Conservation (phyloP, 2,888 invertebrate genomes). For the Ophion costatus region DNA sequence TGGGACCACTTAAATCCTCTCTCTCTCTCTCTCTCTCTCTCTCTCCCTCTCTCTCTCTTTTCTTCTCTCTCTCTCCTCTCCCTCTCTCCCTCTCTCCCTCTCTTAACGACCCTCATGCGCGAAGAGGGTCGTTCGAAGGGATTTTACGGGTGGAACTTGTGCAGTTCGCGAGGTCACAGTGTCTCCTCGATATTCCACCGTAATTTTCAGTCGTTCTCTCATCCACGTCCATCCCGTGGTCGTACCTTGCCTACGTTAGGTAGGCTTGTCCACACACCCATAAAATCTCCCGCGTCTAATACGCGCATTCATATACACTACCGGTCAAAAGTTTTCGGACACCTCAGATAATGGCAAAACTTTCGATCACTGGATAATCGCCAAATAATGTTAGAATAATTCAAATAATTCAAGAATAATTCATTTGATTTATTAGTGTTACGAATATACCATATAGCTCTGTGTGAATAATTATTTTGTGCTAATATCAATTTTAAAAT, state of each 20-base stretch:
- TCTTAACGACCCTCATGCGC: constrained; percentile 55
- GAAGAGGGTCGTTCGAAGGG: constrained; percentile 43
- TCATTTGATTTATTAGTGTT: background rate
- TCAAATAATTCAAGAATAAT: too few relatives aligned
- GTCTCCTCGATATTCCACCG: constrained; percentile 64
- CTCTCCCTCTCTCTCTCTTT: constrained; percentile 46
- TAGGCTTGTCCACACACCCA: constrained; percentile 18
- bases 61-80: constrained; percentile 36
- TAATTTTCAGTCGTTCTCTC: constrained; percentile 65
- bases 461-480: too few relatives aligned
- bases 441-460: too few relatives aligned
- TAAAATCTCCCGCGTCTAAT: constrained; percentile 4
- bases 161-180: constrained; percentile 58
- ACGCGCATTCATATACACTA: background rate
- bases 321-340: too few relatives aligned
- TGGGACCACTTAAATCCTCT: constrained; percentile 45
- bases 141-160: constrained; percentile 38
- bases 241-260: constrained; percentile 1
- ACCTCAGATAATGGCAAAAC: too few relatives aligned
- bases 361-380: too few relatives aligned
- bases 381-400: too few relatives aligned
- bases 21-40: constrained; percentile 38
- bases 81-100: background rate
- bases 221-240: constrained; percentile 57
- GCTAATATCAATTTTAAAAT: too few relatives aligned